These are phyloP conservation scores for Oryzias woworae DNA, from an alignment of 2,113 vertebrate species.

Conservation along the genomic window DNA sequence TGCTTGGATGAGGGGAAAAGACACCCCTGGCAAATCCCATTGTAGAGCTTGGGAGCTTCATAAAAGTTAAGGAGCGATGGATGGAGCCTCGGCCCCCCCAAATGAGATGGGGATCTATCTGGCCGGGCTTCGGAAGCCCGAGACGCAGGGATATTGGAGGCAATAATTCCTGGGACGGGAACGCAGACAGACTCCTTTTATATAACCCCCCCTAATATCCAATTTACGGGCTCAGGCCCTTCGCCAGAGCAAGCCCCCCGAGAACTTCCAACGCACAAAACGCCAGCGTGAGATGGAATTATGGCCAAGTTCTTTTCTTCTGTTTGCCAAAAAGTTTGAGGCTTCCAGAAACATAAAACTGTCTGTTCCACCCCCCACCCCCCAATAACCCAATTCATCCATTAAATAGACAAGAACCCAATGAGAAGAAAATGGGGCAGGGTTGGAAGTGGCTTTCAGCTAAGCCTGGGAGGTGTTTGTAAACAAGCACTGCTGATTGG, in stretches of 20 bases:
- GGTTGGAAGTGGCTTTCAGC: slow-evolving; percentile 46
- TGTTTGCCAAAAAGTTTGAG: slow-evolving; percentile 76
- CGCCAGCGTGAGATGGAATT: slow-evolving; percentile 76
- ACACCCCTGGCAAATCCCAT: slow-evolving; percentile 79
- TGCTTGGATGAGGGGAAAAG: slow-evolving; percentile 70
- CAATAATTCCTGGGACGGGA: slow-evolving; percentile 78
- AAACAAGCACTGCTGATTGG: slow-evolving; percentile 48
- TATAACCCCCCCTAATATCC: slow-evolving; percentile 80
- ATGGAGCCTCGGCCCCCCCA: slow-evolving; percentile 73
- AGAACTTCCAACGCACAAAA: slow-evolving; percentile 76
- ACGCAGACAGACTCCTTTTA: slow-evolving; percentile 75
- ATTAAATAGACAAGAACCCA: slow-evolving; percentile 63
- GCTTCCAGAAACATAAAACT: slow-evolving; percentile 79
- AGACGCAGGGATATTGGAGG: slow-evolving; percentile 77
- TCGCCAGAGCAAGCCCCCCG: slow-evolving; percentile 71
- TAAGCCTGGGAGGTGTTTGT: slow-evolving; percentile 40
- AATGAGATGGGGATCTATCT: slow-evolving; percentile 78
- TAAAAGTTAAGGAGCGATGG: slow-evolving; percentile 79
- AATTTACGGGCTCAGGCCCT: slow-evolving; percentile 79
- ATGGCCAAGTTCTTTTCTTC: slow-evolving; percentile 75
- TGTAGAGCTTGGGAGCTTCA: slow-evolving; percentile 78
- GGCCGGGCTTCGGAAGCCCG: slow-evolving; percentile 69
- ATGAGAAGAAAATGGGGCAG: slow-evolving; percentile 53
- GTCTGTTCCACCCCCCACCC: slow-evolving; percentile 35
- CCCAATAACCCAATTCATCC: slow-evolving; percentile 57